Evolutionary conservation across 2,797 vertebrate species (phyloP).

Genomic region (Protosalanx chinensis): DNA sequence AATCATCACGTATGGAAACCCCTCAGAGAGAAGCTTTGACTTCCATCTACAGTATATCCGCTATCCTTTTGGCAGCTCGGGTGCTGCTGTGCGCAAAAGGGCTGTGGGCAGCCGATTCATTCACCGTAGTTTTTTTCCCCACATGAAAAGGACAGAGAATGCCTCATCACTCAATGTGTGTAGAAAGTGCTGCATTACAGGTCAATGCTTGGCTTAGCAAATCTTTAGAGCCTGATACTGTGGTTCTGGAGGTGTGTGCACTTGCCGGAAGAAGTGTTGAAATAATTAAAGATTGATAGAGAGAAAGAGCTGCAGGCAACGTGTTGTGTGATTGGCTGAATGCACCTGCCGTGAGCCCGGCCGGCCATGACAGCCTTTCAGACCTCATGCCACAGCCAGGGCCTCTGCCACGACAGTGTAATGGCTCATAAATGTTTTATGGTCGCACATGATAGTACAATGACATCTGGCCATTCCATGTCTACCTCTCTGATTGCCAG

Average conservation of each 20-base stretch:
- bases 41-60: slow-evolving; percentile 18
- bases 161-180: slow-evolving; percentile 24
- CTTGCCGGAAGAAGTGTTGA: not conserved
- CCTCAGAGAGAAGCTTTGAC: slow-evolving; percentile 47
- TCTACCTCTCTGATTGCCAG: slow-evolving; percentile 32
- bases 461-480: slow-evolving; percentile 65
- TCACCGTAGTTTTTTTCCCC: slow-evolving; percentile 15
- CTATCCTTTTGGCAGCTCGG: slow-evolving; percentile 53
- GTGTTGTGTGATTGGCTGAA: slow-evolving; percentile 30
- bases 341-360: slow-evolving; percentile 25
- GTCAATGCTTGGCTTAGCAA: slow-evolving; percentile 2
- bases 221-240: slow-evolving; percentile 12
- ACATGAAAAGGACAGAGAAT: slow-evolving; percentile 36
- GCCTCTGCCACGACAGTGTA: slow-evolving; percentile 48
- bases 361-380: slow-evolving; percentile 28
- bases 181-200: slow-evolving; percentile 25
- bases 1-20: slow-evolving; percentile 62
- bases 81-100: slow-evolving; percentile 45
- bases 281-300: slow-evolving; percentile 31
- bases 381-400: slow-evolving; percentile 40
- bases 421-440: slow-evolving; percentile 71
- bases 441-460: slow-evolving; percentile 56
- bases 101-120: slow-evolving; percentile 42
- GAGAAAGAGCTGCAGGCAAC: slow-evolving; percentile 6
- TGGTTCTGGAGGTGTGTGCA: slow-evolving; percentile 11